Evolutionary conservation across 2,797 vertebrate species (phyloP).

Genomic region (Argentina silus): DNA sequence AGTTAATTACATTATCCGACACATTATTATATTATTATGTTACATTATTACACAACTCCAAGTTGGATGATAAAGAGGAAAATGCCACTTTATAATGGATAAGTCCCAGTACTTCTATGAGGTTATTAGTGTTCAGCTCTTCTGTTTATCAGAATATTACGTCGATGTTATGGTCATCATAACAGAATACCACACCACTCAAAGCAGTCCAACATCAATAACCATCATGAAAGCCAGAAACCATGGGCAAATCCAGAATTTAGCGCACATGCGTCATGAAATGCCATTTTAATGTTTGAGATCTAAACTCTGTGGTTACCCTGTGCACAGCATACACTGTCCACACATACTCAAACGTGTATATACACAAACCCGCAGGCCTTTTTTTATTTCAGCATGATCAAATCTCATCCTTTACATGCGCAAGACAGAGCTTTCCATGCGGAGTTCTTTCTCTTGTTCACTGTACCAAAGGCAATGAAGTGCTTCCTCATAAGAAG

Average conservation of each 20-base stretch:
- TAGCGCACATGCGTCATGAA: neutral
- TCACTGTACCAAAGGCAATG: conserved; percentile 65
- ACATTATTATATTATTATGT: too few species aligned
- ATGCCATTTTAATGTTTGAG: neutral
- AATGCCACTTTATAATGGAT: neutral
- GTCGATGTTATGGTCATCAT: neutral
- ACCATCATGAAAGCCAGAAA: neutral
- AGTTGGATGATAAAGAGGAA: neutral
- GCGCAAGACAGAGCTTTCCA: conserved; percentile 28
- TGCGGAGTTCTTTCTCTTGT: conserved; percentile 41
- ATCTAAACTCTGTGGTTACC: neutral
- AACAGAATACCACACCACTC: neutral
- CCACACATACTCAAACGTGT: conserved; percentile 35
- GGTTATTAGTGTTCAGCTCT: neutral
- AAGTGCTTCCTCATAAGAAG: conserved; percentile 70
- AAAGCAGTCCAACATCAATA: neutral
- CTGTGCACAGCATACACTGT: conserved; percentile 13
- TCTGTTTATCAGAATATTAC: too few species aligned
- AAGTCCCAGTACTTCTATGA: neutral
- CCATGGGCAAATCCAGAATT: neutral
- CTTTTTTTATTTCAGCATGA: conserved; percentile 59
- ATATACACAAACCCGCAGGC: conserved; percentile 29
- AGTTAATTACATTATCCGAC: too few species aligned
- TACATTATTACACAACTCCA: neutral
- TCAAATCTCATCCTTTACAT: conserved; percentile 49